These are phyloP conservation scores for Eremophila alpestris DNA, from an alignment of 2,797 vertebrate species.

Conservation along the genomic window DNA sequence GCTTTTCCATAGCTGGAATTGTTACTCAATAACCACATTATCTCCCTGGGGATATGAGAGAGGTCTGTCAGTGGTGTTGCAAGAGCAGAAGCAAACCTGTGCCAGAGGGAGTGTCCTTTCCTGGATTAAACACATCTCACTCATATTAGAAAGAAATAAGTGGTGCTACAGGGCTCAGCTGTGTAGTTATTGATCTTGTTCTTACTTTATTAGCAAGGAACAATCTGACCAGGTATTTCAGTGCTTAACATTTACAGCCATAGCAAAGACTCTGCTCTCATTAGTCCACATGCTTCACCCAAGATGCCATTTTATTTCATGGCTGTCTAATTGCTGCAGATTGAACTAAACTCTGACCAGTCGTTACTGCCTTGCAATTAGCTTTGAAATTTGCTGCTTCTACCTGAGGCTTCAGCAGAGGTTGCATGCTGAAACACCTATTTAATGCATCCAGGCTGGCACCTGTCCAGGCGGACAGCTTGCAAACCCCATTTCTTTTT, in stretches of 20 bases:
- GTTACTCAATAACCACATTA: constrained; percentile 4
- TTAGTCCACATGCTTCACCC: not conserved
- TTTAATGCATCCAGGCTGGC: not conserved
- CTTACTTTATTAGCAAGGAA: not conserved
- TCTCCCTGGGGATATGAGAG: not conserved
- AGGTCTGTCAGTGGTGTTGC: not conserved
- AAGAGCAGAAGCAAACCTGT: not conserved
- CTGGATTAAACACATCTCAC: not conserved
- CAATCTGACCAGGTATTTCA: not conserved
- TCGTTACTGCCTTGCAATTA: not conserved
- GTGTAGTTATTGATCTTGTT: not conserved
- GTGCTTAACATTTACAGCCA: not conserved
- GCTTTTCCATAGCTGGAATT: not conserved
- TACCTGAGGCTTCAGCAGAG: not conserved
- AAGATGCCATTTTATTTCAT: not conserved
- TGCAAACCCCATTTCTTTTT: not conserved
- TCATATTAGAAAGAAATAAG: not conserved
- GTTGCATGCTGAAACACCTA: not conserved
- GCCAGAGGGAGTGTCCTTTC: not conserved
- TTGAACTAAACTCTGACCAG: not conserved
- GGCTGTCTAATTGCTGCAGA: not conserved
- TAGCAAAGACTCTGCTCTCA: not conserved
- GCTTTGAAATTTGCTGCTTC: not conserved
- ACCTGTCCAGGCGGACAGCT: not conserved
- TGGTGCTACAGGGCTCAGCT: not conserved